Percentiles rank a stretch among this genome's conserved stretches.
Conservation (phyloP, 2,113 vertebrate species). For the Oreotrochilus melanogaster region DNA sequence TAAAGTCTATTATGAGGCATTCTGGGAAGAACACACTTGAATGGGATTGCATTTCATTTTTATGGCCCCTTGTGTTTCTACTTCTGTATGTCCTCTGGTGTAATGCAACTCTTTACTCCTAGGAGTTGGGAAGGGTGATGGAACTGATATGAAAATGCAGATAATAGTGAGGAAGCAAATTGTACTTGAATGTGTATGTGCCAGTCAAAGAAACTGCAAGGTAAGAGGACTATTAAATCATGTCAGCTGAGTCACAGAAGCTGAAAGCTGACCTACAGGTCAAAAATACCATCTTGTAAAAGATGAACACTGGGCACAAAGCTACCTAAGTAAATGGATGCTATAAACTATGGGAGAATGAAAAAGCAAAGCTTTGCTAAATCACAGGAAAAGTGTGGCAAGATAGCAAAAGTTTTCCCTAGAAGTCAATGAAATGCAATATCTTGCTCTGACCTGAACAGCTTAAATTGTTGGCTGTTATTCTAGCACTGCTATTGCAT, state of each 20-base stretch:
- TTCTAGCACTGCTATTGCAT: background rate
- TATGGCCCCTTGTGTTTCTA: background rate
- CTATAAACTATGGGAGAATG: background rate
- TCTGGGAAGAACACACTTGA: background rate
- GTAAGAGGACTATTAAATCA: conserved; percentile 62
- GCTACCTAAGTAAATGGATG: background rate
- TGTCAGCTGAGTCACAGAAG: background rate
- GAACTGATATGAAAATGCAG: conserved; percentile 88
- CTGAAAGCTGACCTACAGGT: background rate
- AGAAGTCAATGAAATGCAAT: background rate
- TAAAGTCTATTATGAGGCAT: background rate
- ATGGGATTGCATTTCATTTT: background rate
- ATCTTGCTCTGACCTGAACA: background rate
- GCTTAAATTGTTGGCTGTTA: background rate
- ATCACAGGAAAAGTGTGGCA: background rate
- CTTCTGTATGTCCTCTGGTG: background rate
- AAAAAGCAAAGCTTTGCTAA: background rate
- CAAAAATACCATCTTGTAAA: background rate
- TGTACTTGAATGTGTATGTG: conserved; percentile 85
- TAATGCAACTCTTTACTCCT: background rate
- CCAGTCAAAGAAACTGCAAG: conserved; percentile 83
- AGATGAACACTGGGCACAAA: background rate
- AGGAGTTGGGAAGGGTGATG: conserved; percentile 91
- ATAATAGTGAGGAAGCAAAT: conserved; percentile 81
- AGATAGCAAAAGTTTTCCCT: background rate